phyloP scores from a whole-genome alignment of 2,797 vertebrate species.

The Chromis chromis region DNA sequence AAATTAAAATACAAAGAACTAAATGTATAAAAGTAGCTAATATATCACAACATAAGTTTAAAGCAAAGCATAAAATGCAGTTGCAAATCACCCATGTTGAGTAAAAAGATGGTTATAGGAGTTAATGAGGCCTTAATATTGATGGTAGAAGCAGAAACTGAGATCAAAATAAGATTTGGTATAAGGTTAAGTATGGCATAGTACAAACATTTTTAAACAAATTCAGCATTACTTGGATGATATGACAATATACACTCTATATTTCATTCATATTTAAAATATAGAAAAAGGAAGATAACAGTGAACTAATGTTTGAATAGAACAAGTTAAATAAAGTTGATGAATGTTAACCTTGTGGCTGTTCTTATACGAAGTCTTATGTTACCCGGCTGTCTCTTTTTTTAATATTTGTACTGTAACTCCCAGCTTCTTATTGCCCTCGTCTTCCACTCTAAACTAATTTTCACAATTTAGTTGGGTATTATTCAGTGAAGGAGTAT shows the following conservation, averaged over 20 bases:
- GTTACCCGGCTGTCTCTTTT: background rate
- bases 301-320: constrained; percentile 3
- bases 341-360: background rate
- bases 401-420: constrained; percentile 13
- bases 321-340: constrained; percentile 26
- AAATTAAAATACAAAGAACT: background rate
- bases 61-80: background rate
- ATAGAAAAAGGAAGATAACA: background rate
- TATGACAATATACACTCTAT: background rate
- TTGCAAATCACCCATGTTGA: background rate
- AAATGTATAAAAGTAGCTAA: background rate
- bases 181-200: too few species aligned
- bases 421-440: constrained; percentile 33
- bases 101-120: background rate
- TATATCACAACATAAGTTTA: background rate
- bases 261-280: constrained; percentile 2
- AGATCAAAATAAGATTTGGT: too few species aligned
- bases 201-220: constrained; percentile 4
- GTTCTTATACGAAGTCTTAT: background rate
- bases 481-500: constrained; percentile 38
- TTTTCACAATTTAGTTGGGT: background rate
- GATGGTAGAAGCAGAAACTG: background rate
- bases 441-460: constrained; percentile 37
- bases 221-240: background rate
- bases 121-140: background rate